A percentile compares a stretch with the other conserved stretches of the same genome.
These are phyloP conservation scores for Ailuropoda melanoleuca DNA, from an alignment of 2,113 vertebrate genomes.

Conservation along the genomic window DNA sequence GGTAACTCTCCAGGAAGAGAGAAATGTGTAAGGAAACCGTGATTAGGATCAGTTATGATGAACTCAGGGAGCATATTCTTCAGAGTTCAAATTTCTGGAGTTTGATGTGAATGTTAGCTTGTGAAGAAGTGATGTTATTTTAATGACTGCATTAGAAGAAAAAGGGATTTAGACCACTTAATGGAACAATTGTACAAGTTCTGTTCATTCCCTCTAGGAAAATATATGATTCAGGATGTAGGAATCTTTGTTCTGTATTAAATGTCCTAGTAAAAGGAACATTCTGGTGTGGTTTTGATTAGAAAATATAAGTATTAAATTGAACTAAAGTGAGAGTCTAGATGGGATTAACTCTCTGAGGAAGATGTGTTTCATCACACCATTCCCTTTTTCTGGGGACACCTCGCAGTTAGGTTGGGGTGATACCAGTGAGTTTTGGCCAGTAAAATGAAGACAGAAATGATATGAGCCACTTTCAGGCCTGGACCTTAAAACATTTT, in stretches of 20 bases:
- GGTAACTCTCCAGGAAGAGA: not conserved
- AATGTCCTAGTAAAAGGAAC: not conserved
- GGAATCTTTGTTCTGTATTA: constrained; percentile 9
- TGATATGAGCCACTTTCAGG: not conserved
- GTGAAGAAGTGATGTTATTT: not conserved
- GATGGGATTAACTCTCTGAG: not conserved
- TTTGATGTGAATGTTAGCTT: not conserved
- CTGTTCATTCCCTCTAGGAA: not conserved
- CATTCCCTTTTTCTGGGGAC: not conserved
- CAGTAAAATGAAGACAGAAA: not conserved
- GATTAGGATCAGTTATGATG: not conserved
- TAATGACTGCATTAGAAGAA: not conserved
- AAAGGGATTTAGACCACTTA: not conserved
- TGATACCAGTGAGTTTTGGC: not conserved
- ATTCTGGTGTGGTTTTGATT: not conserved
- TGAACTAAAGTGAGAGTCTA: not conserved
- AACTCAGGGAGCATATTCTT: not conserved
- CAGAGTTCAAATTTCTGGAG: not conserved
- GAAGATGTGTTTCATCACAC: not conserved
- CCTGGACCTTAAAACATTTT: not conserved
- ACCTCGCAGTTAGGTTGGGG: not conserved
- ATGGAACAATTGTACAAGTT: not conserved
- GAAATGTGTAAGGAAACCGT: not conserved
- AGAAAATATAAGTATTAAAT: not conserved
- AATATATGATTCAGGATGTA: not conserved